Conservation (phyloP, 2,113 vertebrate genomes). For the Salvelinus alpinus region DNA sequence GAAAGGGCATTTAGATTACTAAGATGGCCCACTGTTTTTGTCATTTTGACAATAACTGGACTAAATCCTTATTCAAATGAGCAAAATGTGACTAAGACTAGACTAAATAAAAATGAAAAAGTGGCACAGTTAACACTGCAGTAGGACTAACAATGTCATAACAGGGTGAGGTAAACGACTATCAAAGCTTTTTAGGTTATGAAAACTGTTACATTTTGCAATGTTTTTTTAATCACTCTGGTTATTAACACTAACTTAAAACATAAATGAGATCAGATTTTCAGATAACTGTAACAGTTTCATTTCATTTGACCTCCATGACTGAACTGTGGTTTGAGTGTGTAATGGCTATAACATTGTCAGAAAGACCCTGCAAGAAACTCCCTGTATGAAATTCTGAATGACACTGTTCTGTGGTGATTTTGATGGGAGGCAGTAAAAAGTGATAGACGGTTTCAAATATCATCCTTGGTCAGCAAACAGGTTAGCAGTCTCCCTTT, state of each 20-base stretch:
- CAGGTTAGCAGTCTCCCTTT: neutral
- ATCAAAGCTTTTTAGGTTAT: neutral
- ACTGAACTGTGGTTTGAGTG: neutral
- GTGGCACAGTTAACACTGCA: no score
- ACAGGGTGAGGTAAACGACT: no score
- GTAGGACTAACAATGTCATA: no score
- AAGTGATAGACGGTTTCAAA: neutral
- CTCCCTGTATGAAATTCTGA: neutral
- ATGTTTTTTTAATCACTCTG: neutral
- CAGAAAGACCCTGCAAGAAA: neutral
- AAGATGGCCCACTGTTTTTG: no score
- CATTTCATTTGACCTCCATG: neutral
- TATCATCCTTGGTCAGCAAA: neutral
- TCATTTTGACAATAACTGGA: no score
- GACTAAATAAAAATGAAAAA: no score
- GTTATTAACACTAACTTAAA: neutral
- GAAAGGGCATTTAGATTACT: no score
- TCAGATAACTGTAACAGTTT: neutral
- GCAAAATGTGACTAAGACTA: no score
- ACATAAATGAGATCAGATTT: neutral
- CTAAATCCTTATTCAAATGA: no score
- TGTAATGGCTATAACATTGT: no score
- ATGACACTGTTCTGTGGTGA: neutral
- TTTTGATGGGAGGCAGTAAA: neutral
- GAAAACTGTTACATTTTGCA: neutral